Evolutionary conservation across 2,797 vertebrate genomes (phyloP), one percentile per base, ranked within the genome.

Genomic region (Scomberomorus guttatus): DNA sequence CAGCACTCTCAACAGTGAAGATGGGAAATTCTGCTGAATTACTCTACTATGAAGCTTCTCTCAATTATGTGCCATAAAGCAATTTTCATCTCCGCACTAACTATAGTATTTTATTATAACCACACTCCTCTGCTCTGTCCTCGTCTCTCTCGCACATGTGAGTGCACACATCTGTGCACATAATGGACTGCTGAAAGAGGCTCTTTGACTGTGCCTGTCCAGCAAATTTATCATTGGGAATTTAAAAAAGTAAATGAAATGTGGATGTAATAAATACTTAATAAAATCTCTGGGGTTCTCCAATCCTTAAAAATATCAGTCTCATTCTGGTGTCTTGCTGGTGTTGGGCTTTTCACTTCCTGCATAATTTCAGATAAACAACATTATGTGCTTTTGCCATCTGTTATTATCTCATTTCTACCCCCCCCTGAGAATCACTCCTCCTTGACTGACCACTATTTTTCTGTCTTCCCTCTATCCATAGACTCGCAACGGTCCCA

Each of bases 401-500:
- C 78, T 82, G 77, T 65, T 84, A 80, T 29, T 24, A 63, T 69
- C 51, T 76, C 0, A 84, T 73, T 81, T 81, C 72, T 62, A 1
- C 52, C 6, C 27, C 58, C 46, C 55, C 17, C 5, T 2, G 24
- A 69, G 50, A 55, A n/a, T 75, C n/a, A 79, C 44, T 75, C 34
- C 59, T 57, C 52, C 27, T 54, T 54, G 13, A 85, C 82, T 76
- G 70, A 80, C 76, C 69, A 63, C 75, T 84, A n/a, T 37, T 69
- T 29, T 24, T 79, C n/a, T 77, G 27, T 63, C 67, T 75, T 74
- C 54, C 56, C 46, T 62, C 9, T 12, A 2, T 85, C 77, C 75
- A 4, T 84, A 99, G 98, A 99, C 92, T 98, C 97, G 18, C 98
- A 99, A 90, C 97, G 98, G 84, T 99, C 98, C 85, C 98, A 99